phyloP scores from a whole-genome alignment of 2,113 vertebrate genomes.

The Triplophysa siluroides region DNA sequence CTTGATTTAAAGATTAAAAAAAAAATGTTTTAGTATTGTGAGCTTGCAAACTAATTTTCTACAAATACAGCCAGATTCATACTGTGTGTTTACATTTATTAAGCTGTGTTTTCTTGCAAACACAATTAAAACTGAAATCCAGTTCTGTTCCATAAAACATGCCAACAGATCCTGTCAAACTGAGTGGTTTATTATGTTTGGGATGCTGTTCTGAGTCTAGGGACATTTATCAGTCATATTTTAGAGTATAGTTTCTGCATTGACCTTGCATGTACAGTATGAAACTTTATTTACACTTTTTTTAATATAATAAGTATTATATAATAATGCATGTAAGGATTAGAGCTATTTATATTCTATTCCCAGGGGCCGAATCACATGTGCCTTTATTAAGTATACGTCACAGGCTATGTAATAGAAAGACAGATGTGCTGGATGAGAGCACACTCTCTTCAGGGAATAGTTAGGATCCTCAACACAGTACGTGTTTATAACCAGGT shows the following conservation, averaged over 20 bases:
- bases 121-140: not conserved
- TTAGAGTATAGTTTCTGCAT: not conserved
- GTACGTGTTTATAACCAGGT: conserved; percentile 28
- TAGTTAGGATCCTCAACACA: not conserved
- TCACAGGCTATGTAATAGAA: conserved; percentile 6
- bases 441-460: conserved; percentile 8
- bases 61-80: too few species aligned
- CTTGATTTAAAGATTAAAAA: too few species aligned
- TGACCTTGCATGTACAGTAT: not conserved
- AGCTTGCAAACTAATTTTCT: too few species aligned
- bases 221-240: conserved; percentile 6
- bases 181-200: conserved; percentile 35
- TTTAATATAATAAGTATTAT: not conserved
- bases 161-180: not conserved
- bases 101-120: not conserved
- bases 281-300: not conserved
- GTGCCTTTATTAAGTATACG: not conserved
- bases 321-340: too few species aligned
- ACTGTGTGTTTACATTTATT: too few species aligned
- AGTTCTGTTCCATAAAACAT: not conserved
- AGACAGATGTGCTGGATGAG: conserved; percentile 45
- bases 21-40: too few species aligned
- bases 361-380: not conserved
- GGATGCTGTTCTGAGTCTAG: conserved; percentile 16
- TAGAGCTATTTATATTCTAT: not conserved